These are phyloP conservation scores for Synaphobranchus kaupii DNA, from an alignment of 2,797 vertebrate species.

Conservation along the genomic window DNA sequence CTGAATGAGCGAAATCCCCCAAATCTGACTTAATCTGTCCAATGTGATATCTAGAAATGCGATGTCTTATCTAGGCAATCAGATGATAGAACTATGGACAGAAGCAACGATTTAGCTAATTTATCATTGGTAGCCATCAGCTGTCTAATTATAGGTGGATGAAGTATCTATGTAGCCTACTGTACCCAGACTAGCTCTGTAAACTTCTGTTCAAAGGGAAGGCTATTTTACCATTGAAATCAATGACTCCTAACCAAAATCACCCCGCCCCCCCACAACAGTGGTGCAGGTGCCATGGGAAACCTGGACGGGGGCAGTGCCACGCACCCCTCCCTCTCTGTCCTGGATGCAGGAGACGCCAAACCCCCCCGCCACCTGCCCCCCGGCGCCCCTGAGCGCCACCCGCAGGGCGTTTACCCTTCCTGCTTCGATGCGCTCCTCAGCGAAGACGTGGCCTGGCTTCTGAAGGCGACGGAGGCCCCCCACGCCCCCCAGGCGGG, in stretches of 20 bases:
- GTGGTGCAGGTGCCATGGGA: slow-evolving; percentile 74
- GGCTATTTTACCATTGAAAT: too few species aligned
- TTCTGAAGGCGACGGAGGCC: slow-evolving; percentile 73
- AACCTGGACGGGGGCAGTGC: slow-evolving; percentile 69
- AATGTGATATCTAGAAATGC: background rate
- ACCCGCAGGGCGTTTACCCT: slow-evolving; percentile 78
- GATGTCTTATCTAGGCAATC: background rate
- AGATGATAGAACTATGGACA: background rate
- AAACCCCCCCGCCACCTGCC: slow-evolving; percentile 71
- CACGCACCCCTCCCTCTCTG: slow-evolving; percentile 62
- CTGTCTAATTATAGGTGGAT: too few species aligned
- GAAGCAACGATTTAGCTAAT: background rate
- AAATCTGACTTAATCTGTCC: background rate
- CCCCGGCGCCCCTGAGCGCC: slow-evolving; percentile 68
- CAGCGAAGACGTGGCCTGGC: slow-evolving; percentile 79
- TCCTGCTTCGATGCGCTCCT: slow-evolving; percentile 92
- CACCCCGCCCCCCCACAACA: background rate
- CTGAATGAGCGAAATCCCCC: background rate
- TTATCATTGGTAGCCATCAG: background rate
- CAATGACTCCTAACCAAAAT: too few species aligned
- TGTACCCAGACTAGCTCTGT: too few species aligned
- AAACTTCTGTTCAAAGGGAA: too few species aligned
- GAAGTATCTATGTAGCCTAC: too few species aligned
- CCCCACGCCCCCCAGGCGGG: slow-evolving; percentile 52
- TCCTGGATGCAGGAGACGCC: slow-evolving; percentile 72